A percentile compares a stretch with the other conserved stretches of the same genome.
These are phyloP conservation scores for Ceyx cyanopectus DNA, from an alignment of 2,113 vertebrate species.

Conservation along the genomic window DNA sequence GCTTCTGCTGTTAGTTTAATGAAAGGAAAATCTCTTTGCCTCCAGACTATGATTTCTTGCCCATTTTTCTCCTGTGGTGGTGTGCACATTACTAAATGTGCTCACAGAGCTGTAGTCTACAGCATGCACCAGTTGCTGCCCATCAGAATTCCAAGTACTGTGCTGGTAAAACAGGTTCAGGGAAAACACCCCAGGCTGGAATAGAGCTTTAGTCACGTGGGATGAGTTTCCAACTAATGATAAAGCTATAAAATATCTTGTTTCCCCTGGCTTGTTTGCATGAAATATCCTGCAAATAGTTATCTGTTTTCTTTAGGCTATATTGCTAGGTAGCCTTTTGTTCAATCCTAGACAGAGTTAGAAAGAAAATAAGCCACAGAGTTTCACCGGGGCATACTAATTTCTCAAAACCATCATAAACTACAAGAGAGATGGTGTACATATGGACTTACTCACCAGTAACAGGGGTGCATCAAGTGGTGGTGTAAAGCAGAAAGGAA, in stretches of 20 bases:
- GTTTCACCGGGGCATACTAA: neutral
- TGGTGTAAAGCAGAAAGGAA: neutral
- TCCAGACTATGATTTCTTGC: slow-evolving; percentile 52
- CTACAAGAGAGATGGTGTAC: accelerated
- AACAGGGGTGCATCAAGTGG: neutral
- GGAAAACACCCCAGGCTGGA: neutral
- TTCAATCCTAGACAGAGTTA: neutral
- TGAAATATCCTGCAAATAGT: neutral
- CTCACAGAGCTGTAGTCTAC: neutral
- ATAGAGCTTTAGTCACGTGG: neutral
- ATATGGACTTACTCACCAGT: neutral
- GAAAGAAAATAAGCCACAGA: neutral
- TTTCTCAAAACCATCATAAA: neutral
- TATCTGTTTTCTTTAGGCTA: neutral
- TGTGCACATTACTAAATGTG: neutral
- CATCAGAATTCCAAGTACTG: neutral
- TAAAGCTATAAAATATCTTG: neutral
- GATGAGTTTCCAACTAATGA: neutral
- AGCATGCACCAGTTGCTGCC: neutral
- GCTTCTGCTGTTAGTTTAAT: slow-evolving; percentile 36
- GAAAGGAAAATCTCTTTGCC: slow-evolving; percentile 53
- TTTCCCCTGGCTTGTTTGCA: neutral
- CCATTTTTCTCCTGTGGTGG: slow-evolving; percentile 37
- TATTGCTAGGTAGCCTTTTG: neutral
- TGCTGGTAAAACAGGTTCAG: neutral